A percentile compares a stretch with the other conserved stretches of the same genome.
Evolutionary conservation across 2,113 vertebrate genomes (phyloP).

Genomic region (Steatornis caripensis): DNA sequence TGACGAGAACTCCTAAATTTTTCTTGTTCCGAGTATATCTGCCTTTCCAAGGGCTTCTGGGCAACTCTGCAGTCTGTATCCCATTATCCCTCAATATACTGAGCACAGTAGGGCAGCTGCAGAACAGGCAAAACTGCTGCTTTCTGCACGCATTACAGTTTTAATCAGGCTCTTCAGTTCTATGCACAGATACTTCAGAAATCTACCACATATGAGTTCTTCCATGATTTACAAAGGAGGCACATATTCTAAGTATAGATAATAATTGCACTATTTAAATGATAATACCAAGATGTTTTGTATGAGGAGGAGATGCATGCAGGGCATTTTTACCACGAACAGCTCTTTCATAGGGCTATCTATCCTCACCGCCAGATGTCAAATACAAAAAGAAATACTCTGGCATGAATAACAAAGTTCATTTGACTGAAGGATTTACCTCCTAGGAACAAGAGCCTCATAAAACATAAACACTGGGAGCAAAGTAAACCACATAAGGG

Average conservation of each 20-base stretch:
- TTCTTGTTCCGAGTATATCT: neutral
- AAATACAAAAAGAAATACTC: conserved; percentile 31
- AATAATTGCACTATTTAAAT: conserved; percentile 59
- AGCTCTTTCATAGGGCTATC: neutral
- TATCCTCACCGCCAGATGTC: conserved; percentile 50
- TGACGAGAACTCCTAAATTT: neutral
- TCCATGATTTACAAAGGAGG: conserved; percentile 21
- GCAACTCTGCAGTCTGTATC: neutral
- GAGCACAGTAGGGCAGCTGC: neutral
- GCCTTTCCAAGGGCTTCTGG: neutral
- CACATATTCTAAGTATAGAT: conserved; percentile 7
- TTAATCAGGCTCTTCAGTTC: conserved; percentile 23
- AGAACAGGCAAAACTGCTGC: neutral
- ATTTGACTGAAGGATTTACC: conserved; percentile 63
- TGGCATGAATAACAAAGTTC: conserved; percentile 32
- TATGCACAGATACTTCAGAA: conserved; percentile 14
- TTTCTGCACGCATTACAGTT: conserved; percentile 1
- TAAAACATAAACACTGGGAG: conserved; percentile 51
- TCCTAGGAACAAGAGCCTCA: conserved; percentile 48
- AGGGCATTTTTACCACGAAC: neutral
- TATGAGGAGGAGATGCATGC: neutral
- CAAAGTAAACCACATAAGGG: conserved; percentile 27
- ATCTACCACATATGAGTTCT: conserved; percentile 44
- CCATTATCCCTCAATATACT: neutral
- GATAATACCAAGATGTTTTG: conserved; percentile 62